Evolutionary conservation across 1,140 invertebrate genomes (phyloP).

Genomic region (Euura lappo): DNA sequence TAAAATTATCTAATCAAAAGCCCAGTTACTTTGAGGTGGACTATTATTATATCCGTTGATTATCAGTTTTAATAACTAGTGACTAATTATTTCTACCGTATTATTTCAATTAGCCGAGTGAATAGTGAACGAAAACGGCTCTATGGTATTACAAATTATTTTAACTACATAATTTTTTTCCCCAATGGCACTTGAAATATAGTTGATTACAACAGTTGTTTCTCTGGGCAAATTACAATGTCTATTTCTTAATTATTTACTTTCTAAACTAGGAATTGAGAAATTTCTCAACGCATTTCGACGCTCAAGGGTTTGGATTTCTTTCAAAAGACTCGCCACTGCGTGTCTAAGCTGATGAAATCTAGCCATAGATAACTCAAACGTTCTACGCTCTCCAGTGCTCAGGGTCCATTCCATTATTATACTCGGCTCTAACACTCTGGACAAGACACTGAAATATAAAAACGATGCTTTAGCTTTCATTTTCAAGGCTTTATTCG

Average conservation of each 20-base stretch:
- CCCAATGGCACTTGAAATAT: neutral
- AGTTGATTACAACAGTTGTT: neutral
- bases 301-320: constrained; percentile 49
- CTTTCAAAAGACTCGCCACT: constrained; percentile 50
- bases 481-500: neutral
- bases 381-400: constrained; percentile 45
- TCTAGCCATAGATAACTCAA: constrained; percentile 50
- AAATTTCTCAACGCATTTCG: constrained; percentile 39
- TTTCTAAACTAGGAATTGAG: neutral
- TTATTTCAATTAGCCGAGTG: neutral
- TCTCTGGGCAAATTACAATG: neutral
- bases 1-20: no score
- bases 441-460: constrained; percentile 44
- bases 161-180: neutral
- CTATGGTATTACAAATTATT: neutral
- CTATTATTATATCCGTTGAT: no score
- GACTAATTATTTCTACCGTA: neutral
- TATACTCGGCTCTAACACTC: constrained; percentile 52
- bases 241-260: neutral
- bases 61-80: no score
- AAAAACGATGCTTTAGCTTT: constrained; percentile 6
- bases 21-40: no score
- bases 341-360: constrained; percentile 54
- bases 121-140: neutral
- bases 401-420: constrained; percentile 55